Percentiles rank a stretch among this genome's conserved stretches.
Conservation (phyloP, 1,140 invertebrate species). For the Coboldia fuscipes region DNA sequence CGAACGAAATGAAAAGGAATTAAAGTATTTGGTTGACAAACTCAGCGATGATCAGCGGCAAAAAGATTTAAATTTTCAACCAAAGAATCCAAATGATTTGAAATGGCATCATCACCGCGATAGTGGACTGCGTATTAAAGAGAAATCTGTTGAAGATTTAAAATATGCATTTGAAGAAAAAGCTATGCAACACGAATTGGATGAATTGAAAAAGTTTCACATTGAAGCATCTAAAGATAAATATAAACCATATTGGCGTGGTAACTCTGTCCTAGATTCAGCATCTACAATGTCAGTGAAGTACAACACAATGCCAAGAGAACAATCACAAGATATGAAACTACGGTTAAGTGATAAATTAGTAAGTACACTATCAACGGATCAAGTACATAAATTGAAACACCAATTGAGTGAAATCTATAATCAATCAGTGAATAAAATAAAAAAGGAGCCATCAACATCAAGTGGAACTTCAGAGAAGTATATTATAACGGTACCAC, state of each 20-base stretch:
- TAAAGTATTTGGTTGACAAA: constrained; percentile 54
- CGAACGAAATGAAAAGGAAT: constrained; percentile 60
- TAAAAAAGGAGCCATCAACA: neutral
- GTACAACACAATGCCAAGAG: constrained; percentile 12
- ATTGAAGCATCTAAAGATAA: constrained; percentile 33
- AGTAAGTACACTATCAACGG: constrained; percentile 65
- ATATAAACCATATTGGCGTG: constrained; percentile 64
- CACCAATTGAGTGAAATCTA: constrained; percentile 67
- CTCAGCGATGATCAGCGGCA: constrained; percentile 57
- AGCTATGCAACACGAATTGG: constrained; percentile 8
- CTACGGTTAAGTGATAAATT: constrained; percentile 46
- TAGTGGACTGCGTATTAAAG: constrained; percentile 53
- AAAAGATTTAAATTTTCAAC: constrained; percentile 61
- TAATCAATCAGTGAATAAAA: constrained; percentile 22
- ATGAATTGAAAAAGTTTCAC: constrained; percentile 14
- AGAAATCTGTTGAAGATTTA: constrained; percentile 71
- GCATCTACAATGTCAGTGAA: constrained; percentile 39
- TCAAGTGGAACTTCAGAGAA: constrained; percentile 21
- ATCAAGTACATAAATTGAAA: constrained; percentile 63
- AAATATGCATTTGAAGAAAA: constrained; percentile 38
- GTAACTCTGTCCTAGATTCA: constrained; percentile 54
- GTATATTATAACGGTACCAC: constrained; percentile 37
- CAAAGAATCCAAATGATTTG: constrained; percentile 42
- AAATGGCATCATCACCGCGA: constrained; percentile 54
- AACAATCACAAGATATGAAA: constrained; percentile 14